Evolutionary conservation across 2,888 invertebrate species (phyloP).

Genomic region (Drosophila nr. perissopoda): DNA sequence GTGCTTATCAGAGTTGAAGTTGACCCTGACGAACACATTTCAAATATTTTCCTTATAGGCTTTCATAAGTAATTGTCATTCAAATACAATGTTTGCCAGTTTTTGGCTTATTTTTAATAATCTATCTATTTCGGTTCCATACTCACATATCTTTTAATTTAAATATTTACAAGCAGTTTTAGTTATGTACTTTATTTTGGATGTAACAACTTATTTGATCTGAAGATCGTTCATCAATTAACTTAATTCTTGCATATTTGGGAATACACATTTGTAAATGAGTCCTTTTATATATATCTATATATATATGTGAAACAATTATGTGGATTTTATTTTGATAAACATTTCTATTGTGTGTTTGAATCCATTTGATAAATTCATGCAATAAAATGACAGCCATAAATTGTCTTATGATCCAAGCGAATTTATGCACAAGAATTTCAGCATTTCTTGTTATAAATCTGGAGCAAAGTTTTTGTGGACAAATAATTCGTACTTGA

Average conservation of each 20-base stretch:
- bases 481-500: background rate
- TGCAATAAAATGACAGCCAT: background rate
- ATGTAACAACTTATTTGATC: background rate
- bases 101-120: background rate
- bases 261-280: background rate
- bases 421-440: constrained; percentile 1
- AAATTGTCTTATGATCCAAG: background rate
- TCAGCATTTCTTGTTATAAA: background rate
- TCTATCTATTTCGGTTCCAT: background rate
- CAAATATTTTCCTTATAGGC: background rate
- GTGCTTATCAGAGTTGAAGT: background rate
- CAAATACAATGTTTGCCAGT: background rate
- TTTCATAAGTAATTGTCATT: background rate
- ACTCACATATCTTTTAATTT: background rate
- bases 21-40: background rate
- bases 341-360: background rate
- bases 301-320: background rate
- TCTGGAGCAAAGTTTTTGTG: background rate
- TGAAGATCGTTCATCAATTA: background rate
- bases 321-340: background rate
- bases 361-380: background rate
- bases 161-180: background rate
- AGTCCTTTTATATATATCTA: background rate
- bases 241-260: background rate
- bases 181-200: background rate